Conservation (phyloP, 1,140 invertebrate genomes). For the Drosophila melanica region DNA sequence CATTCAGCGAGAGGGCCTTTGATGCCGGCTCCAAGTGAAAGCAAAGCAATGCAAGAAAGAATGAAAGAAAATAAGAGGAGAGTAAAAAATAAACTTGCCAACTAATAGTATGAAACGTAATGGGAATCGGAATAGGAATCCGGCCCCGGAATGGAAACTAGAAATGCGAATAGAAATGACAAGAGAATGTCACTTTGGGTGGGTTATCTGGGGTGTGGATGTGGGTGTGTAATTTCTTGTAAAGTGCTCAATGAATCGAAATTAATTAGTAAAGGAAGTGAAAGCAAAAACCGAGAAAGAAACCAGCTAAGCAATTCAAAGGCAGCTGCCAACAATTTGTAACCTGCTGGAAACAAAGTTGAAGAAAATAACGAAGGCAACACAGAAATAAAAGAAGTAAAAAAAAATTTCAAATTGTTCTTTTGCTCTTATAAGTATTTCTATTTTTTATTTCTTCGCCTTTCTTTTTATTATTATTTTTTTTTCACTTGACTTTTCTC, state of each 20-base stretch:
- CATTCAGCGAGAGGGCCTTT: slow-evolving; percentile 64
- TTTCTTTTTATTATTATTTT: background rate
- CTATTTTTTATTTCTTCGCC: background rate
- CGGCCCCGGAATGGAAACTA: slow-evolving; percentile 30
- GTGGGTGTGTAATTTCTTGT: slow-evolving; percentile 81
- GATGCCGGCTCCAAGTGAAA: slow-evolving; percentile 45
- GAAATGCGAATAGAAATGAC: slow-evolving; percentile 23
- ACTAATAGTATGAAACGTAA: slow-evolving; percentile 61
- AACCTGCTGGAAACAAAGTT: slow-evolving; percentile 76
- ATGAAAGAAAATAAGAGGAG: slow-evolving; percentile 20
- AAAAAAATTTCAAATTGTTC: slow-evolving; percentile 75
- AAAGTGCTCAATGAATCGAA: slow-evolving; percentile 83
- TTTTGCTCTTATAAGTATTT: slow-evolving; percentile 66
- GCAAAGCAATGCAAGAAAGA: slow-evolving; percentile 32
- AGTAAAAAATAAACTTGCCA: slow-evolving; percentile 49
- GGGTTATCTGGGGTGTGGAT: background rate
- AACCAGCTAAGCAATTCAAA: slow-evolving; percentile 38
- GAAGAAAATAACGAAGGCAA: slow-evolving; percentile 64
- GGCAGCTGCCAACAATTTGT: slow-evolving; percentile 65
- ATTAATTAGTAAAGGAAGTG: slow-evolving; percentile 78
- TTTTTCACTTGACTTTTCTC: slow-evolving; percentile 51
- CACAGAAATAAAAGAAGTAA: slow-evolving; percentile 6
- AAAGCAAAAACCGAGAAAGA: slow-evolving; percentile 48
- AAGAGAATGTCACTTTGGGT: slow-evolving; percentile 2
- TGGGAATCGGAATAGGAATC: slow-evolving; percentile 51